Percentiles rank a stretch among this genome's conserved stretches.
phyloP scores from a whole-genome alignment of 2,888 invertebrate genomes.

The Trichopria drosophilae region DNA sequence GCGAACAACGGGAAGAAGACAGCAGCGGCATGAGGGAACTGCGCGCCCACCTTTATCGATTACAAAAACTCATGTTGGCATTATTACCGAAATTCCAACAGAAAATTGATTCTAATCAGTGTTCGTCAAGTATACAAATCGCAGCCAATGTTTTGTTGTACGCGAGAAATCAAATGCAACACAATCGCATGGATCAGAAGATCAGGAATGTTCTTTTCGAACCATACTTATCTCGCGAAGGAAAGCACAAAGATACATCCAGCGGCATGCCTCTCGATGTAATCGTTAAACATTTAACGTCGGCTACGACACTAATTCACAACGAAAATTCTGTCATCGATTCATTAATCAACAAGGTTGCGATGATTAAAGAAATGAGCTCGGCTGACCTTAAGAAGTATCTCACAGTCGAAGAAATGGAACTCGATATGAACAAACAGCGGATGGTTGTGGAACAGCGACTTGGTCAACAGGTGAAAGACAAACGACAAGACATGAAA shows the following conservation, averaged over 20 bases:
- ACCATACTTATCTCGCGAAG: constrained; percentile 46
- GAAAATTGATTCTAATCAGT: constrained; percentile 41
- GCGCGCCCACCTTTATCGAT: constrained; percentile 67
- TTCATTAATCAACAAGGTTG: constrained; percentile 44
- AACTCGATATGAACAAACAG: constrained; percentile 51
- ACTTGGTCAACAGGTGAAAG: constrained; percentile 61
- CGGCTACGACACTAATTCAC: constrained; percentile 48
- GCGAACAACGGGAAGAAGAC: constrained; percentile 42
- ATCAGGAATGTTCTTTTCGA: constrained; percentile 53
- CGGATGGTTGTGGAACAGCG: constrained; percentile 57
- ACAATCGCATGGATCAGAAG: constrained; percentile 54
- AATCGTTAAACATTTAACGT: constrained; percentile 50
- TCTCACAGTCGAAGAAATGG: constrained; percentile 50
- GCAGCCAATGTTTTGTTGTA: constrained; percentile 73
- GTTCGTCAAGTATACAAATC: constrained; percentile 61
- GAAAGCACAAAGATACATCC: constrained; percentile 42
- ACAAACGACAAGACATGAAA: constrained; percentile 66
- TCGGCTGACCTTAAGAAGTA: constrained; percentile 62
- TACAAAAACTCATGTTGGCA: constrained; percentile 75
- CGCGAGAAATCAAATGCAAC: constrained; percentile 65
- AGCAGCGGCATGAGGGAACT: constrained; percentile 53
- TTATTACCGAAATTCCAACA: constrained; percentile 70
- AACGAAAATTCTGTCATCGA: constrained; percentile 49
- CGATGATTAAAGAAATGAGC: constrained; percentile 58
- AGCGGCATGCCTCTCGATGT: constrained; percentile 51